Evolutionary conservation across 1,140 invertebrate species (phyloP), one percentile per base, ranked within the genome.

Genomic region (Papilio glaucus): DNA sequence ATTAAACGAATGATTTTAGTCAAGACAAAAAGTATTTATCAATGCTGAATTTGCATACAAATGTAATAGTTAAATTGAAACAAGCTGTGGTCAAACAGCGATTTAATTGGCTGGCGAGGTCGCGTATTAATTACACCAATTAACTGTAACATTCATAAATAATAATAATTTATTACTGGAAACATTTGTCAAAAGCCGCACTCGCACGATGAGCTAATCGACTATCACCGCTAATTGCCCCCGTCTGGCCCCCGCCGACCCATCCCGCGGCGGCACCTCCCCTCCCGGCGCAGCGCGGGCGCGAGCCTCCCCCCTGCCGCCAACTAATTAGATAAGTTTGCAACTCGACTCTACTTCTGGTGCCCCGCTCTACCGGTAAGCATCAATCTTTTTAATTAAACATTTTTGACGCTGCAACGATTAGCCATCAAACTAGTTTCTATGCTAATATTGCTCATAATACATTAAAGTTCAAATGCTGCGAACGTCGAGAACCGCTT

Each of bases 301-400:
- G 72, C 41, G 39, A 73, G 26, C 72, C 74, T 75, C 76, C 71
- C 72, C 60, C 65, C 75, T 80, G 76, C 87, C 85, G 80, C 85
- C 82, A 85, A 92, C 90, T 92, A 92, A 92, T 92, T 92, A 92
- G 89, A 91, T 92, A 92, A 92, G 89, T 92, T 92, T 91, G 88
- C 89, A 90, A 90, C 89, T 92, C 85, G 78, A 89, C 89, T 90
- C 86, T 92, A 91, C 88, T 92, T 91, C 87, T 91, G 87, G 84
- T 86, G 82, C 85, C 85, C 82, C 80, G 87, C 84, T 87, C 82
- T 83, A 83, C 84, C 90, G 88, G 88, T 92, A 90, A 90, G 86
- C 90, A 91, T 92, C 89, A 92, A 92, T 92, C 90, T 92, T 91
- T 92, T 92, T 91, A 92, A 92, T 92, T 91, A 92, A 92, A 91